phyloP scores from a whole-genome alignment of 2,113 vertebrate genomes.

The Nothoprocta pentlandii region DNA sequence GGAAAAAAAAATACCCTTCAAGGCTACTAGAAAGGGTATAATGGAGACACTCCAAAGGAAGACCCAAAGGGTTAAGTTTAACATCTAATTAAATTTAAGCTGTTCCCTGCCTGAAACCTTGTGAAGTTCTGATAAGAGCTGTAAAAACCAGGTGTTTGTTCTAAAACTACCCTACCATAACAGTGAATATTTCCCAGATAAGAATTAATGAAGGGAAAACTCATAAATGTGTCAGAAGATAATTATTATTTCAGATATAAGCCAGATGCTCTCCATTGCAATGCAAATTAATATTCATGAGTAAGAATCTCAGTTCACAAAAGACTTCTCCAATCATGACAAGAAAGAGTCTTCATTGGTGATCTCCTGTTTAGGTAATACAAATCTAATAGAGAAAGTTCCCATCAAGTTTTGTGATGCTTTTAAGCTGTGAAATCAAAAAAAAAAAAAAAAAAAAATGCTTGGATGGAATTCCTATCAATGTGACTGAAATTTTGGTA shows the following conservation, averaged over 20 bases:
- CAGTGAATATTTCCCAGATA: constrained; percentile 72
- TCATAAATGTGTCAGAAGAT: constrained; percentile 77
- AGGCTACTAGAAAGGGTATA: constrained; percentile 36
- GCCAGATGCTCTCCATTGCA: constrained; percentile 68
- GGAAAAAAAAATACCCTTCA: constrained; percentile 39
- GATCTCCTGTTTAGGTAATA: not conserved
- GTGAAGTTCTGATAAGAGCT: constrained; percentile 71
- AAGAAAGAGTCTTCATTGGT: not conserved
- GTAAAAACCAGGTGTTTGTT: constrained; percentile 79
- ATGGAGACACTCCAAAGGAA: constrained; percentile 15
- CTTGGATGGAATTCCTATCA: not conserved
- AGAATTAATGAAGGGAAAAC: constrained; percentile 79
- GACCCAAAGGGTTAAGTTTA: constrained; percentile 62
- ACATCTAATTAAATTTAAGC: constrained; percentile 64
- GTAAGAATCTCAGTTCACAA: constrained; percentile 17
- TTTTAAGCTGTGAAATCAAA: not conserved
- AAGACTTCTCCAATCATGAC: not conserved
- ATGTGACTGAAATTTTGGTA: not conserved
- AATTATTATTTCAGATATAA: constrained; percentile 74
- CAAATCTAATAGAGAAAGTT: not conserved
- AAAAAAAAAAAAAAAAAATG: not conserved
- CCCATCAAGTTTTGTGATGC: not conserved
- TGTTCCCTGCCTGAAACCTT: constrained; percentile 64
- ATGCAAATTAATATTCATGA: constrained; percentile 55
- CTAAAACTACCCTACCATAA: constrained; percentile 72